Percentiles rank a stretch among this genome's conserved stretches.
Conservation (phyloP, 2,797 vertebrate genomes). For the Sandelia bainsii region DNA sequence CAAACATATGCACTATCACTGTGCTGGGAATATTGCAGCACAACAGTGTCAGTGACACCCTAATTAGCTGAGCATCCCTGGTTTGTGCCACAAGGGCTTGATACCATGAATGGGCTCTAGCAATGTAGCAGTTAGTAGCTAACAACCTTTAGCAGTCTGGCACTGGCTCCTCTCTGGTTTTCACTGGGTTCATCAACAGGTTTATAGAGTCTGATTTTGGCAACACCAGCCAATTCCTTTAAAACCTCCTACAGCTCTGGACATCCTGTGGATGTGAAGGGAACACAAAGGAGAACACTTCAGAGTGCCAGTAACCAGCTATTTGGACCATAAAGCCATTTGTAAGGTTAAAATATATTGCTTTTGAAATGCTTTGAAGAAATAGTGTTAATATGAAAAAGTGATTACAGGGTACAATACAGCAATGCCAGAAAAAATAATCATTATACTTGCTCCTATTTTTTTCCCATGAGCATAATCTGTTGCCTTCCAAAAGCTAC, state of each 20-base stretch:
- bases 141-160: conserved; percentile 73
- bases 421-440: conserved; percentile 47
- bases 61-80: conserved; percentile 76
- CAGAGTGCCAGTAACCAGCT: conserved; percentile 57
- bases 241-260: conserved; percentile 60
- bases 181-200: conserved; percentile 82
- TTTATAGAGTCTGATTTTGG: conserved; percentile 84
- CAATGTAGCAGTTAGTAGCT: conserved; percentile 85
- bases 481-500: conserved; percentile 38
- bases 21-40: conserved; percentile 77
- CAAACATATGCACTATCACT: conserved; percentile 40
- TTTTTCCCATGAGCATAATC: conserved; percentile 12
- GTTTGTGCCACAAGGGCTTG: conserved; percentile 75
- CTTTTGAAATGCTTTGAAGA: conserved; percentile 6
- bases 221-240: conserved; percentile 73
- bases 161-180: conserved; percentile 62
- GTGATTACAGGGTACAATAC: conserved; percentile 14
- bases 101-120: conserved; percentile 79
- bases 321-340: conserved; percentile 49
- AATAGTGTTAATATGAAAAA: conserved; percentile 13
- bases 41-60: conserved; percentile 77
- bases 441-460: conserved; percentile 20
- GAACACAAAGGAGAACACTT: conserved; percentile 66
- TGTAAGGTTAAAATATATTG: conserved; percentile 36
- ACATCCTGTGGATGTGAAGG: conserved; percentile 76